These are phyloP conservation scores for Heliocidaris erythrogramma DNA, from an alignment of 35 echinoderm and acorn worm species.

Conservation along the genomic window DNA sequence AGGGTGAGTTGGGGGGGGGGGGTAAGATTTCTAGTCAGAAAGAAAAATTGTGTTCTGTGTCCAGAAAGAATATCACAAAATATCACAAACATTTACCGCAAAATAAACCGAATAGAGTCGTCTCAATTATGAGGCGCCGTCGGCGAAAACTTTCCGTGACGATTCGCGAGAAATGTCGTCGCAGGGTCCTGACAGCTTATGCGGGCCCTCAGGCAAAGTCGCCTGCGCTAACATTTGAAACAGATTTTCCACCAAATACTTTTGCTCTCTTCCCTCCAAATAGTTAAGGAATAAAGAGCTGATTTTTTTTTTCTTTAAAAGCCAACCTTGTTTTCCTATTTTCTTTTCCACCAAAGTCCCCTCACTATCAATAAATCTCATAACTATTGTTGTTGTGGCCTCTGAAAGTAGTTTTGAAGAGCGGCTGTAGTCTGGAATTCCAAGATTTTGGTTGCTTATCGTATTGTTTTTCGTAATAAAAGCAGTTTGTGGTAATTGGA, in stretches of 20 bases:
- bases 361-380: constrained; percentile 10
- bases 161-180: constrained; percentile 15
- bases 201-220: constrained; percentile 22
- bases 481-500: too few relatives aligned
- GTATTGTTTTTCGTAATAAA: too few relatives aligned
- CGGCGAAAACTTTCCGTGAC: constrained; percentile 43
- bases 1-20: not conserved
- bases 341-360: not conserved
- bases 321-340: not conserved
- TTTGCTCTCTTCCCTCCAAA: not conserved
- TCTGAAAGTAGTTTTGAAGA: constrained; percentile 2
- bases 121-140: constrained; percentile 44
- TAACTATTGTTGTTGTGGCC: not conserved
- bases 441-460: too few relatives aligned
- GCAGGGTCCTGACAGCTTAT: not conserved
- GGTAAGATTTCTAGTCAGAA: not conserved
- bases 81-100: constrained; percentile 50
- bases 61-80: constrained; percentile 8
- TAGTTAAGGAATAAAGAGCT: not conserved
- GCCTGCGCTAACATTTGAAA: constrained; percentile 40
- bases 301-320: not conserved
- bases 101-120: constrained; percentile 45
- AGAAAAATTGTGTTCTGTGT: constrained; percentile 26
- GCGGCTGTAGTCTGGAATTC: not conserved
- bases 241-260: constrained; percentile 25